Conservation (phyloP, 2,113 vertebrate genomes). For the Salvelinus namaycush region DNA sequence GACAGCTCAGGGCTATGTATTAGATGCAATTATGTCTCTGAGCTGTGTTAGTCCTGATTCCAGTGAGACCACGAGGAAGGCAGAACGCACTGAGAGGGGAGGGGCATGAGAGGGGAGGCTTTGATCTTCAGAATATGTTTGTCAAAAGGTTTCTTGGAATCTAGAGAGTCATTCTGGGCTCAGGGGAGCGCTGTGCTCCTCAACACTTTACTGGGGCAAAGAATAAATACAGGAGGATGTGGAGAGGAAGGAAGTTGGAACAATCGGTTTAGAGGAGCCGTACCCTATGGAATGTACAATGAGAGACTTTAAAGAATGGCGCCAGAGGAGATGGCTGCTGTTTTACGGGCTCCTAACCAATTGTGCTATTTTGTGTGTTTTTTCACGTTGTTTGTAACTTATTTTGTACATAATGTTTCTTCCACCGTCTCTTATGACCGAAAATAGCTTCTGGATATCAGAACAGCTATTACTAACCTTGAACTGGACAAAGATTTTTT, state of each 20-base stretch:
- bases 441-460: too few species aligned
- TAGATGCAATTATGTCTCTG: slow-evolving; percentile 54
- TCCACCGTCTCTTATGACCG: too few species aligned
- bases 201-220: slow-evolving; percentile 34
- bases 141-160: slow-evolving; percentile 48
- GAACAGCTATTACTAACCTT: too few species aligned
- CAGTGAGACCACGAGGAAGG: slow-evolving; percentile 45
- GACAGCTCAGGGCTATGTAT: slow-evolving; percentile 56
- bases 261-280: slow-evolving; percentile 27
- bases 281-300: slow-evolving; percentile 4
- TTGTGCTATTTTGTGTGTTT: too few species aligned
- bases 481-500: too few species aligned
- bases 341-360: too few species aligned
- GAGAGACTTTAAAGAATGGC: slow-evolving; percentile 20
- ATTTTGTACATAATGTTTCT: too few species aligned
- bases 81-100: slow-evolving; percentile 14
- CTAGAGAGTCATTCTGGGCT: slow-evolving; percentile 40
- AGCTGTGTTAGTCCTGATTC: slow-evolving; percentile 53
- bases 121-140: slow-evolving; percentile 54
- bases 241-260: slow-evolving; percentile 16
- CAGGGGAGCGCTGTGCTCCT: slow-evolving; percentile 19
- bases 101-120: slow-evolving; percentile 32
- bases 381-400: too few species aligned
- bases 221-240: slow-evolving; percentile 25
- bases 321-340: too few species aligned